phyloP scores from a whole-genome alignment of 2,113 vertebrate genomes.

The Nycticorax nycticorax region DNA sequence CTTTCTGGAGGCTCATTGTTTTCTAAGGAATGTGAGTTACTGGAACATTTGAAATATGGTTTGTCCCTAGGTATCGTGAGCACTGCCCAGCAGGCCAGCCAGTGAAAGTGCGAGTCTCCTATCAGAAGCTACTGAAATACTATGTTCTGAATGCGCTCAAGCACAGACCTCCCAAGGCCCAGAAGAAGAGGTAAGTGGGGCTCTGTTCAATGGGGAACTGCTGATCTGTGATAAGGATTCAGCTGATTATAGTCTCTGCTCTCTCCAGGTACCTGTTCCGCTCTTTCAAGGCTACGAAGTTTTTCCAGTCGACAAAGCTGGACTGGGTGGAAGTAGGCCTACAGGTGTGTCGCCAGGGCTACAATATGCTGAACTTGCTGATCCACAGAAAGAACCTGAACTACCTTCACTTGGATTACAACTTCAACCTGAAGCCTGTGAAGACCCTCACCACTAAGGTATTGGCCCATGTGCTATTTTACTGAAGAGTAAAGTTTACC shows the following conservation, averaged over 20 bases:
- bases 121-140: slow-evolving; percentile 97
- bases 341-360: slow-evolving; percentile 97
- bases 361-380: slow-evolving; percentile 99
- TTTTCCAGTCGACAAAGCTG: slow-evolving; percentile 98
- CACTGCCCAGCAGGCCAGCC: slow-evolving; percentile 98
- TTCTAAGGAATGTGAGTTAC: neutral
- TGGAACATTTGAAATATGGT: neutral
- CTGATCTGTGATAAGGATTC: neutral
- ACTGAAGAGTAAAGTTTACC: neutral
- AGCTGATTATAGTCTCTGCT: neutral
- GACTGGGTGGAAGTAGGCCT: slow-evolving; percentile 99
- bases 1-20: neutral
- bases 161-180: slow-evolving; percentile 96
- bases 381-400: slow-evolving; percentile 99
- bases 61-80: slow-evolving; percentile 88
- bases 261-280: slow-evolving; percentile 92
- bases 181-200: slow-evolving; percentile 90
- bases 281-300: slow-evolving; percentile 98
- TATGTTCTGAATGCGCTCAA: slow-evolving; percentile 98
- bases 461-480: neutral
- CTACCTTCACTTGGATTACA: slow-evolving; percentile 97
- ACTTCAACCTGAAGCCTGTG: slow-evolving; percentile 98
- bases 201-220: neutral
- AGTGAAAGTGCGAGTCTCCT: slow-evolving; percentile 96
- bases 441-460: slow-evolving; percentile 99